These are phyloP conservation scores for Drosophila lacteicornis DNA, from an alignment of 1,140 invertebrate species.

Conservation along the genomic window DNA sequence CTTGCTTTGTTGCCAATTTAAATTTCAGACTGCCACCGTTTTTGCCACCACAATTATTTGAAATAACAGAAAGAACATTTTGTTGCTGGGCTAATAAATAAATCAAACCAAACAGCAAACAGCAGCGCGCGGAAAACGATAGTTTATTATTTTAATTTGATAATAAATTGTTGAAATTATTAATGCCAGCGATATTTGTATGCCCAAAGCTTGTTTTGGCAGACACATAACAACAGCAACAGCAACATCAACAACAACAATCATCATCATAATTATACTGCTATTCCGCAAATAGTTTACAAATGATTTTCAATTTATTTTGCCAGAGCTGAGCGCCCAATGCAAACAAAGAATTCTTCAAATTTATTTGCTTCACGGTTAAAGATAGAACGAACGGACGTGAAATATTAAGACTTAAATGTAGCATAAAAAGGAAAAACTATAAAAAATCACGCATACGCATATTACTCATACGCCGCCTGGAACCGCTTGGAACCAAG, in stretches of 20 bases:
- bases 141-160: slow-evolving; percentile 61
- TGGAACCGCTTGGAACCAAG: slow-evolving; percentile 8
- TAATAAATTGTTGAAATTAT: slow-evolving; percentile 77
- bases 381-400: slow-evolving; percentile 28
- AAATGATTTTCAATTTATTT: slow-evolving; percentile 65
- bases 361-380: slow-evolving; percentile 68
- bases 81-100: slow-evolving; percentile 63
- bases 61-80: slow-evolving; percentile 10
- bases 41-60: not conserved
- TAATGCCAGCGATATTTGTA: slow-evolving; percentile 50
- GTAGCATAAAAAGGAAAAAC: slow-evolving; percentile 25
- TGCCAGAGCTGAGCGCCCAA: slow-evolving; percentile 22
- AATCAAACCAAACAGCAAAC: slow-evolving; percentile 21
- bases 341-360: slow-evolving; percentile 67
- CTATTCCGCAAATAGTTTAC: slow-evolving; percentile 57
- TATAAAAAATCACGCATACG: slow-evolving; percentile 49
- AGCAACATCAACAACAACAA: slow-evolving; percentile 27
- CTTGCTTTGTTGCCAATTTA: slow-evolving; percentile 30
- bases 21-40: slow-evolving; percentile 8
- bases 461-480: slow-evolving; percentile 74
- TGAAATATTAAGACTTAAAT: slow-evolving; percentile 57
- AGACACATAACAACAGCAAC: slow-evolving; percentile 28
- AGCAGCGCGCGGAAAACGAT: not conserved
- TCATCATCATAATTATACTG: slow-evolving; percentile 47
- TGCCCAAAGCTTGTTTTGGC: slow-evolving; percentile 63